A percentile compares a stretch with the other conserved stretches of the same genome.
Evolutionary conservation across 1,140 invertebrate species (phyloP).

Genomic region (Idris sp.): DNA sequence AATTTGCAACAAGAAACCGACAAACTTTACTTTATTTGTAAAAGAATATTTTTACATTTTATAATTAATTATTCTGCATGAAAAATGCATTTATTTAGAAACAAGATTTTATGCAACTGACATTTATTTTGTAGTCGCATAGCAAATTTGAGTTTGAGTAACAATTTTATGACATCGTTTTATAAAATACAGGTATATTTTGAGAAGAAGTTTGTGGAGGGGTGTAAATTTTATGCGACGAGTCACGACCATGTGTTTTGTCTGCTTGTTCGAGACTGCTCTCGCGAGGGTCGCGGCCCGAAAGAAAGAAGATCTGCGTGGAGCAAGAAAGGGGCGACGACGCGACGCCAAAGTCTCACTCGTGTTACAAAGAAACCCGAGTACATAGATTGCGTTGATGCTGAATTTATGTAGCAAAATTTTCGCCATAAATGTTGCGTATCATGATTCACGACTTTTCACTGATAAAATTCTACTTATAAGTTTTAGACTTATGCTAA

Average conservation of each 20-base stretch:
- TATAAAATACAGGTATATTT: no score
- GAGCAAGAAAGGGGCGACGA: constrained; percentile 51
- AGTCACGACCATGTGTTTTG: constrained; percentile 45
- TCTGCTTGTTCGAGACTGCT: constrained; percentile 39
- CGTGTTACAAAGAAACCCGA: constrained; percentile 33
- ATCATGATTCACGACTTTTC: constrained; percentile 8
- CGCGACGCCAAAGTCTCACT: constrained; percentile 41
- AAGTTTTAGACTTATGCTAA: not conserved
- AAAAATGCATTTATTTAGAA: no score
- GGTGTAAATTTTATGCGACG: constrained; percentile 40
- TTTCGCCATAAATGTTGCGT: constrained; percentile 13
- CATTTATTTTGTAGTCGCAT: no score
- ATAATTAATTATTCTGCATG: no score
- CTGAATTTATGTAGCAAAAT: constrained; percentile 28
- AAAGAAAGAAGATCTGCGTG: constrained; percentile 45
- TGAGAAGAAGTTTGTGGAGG: no score
- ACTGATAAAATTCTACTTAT: constrained; percentile 1
- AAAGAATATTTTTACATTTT: no score
- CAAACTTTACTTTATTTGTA: no score
- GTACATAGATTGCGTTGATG: constrained; percentile 1
- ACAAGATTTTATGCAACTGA: no score
- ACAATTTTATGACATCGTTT: no score
- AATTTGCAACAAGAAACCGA: no score
- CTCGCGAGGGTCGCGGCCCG: constrained; percentile 49
- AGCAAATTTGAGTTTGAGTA: no score